Conservation (phyloP, 2,888 invertebrate species). For the Zaprionus obscuricornis region DNA sequence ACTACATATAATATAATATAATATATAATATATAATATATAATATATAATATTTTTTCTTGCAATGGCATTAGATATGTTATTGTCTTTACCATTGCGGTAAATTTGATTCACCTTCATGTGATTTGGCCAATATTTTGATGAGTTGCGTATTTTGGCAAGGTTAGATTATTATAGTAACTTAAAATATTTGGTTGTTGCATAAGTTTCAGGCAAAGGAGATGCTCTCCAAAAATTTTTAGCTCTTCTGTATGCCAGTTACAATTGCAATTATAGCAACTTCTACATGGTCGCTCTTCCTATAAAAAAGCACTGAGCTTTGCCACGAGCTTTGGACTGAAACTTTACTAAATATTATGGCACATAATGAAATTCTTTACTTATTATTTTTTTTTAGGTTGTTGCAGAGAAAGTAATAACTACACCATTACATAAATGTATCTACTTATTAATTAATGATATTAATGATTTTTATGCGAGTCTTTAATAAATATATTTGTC, state of each 20-base stretch:
- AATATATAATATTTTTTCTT: conserved; percentile 4
- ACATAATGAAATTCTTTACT: neutral
- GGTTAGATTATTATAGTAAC: too few species aligned
- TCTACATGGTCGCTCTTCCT: neutral
- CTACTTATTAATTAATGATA: too few species aligned
- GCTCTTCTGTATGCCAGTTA: conserved; percentile 3
- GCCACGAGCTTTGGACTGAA: neutral
- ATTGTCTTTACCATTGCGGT: conserved; percentile 17
- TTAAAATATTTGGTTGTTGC: conserved; percentile 10
- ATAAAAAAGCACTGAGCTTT: conserved; percentile 1
- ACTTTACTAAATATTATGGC: conserved; percentile 8
- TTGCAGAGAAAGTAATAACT: too few species aligned
- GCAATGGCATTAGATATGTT: conserved; percentile 32
- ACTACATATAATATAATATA: too few species aligned
- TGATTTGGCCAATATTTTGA: conserved; percentile 5
- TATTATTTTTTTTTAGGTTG: neutral
- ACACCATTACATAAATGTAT: too few species aligned
- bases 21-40: too few species aligned
- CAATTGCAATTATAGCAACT: neutral
- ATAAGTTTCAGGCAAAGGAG: neutral
- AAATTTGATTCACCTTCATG: conserved; percentile 8
- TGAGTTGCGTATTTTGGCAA: neutral
- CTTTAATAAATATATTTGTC: too few species aligned
- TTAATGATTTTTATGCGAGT: too few species aligned
- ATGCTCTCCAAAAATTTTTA: conserved; percentile 9